Base-by-base conservation (phyloP, 2,113 vertebrate genomes). In the Gobius niger region DNA sequence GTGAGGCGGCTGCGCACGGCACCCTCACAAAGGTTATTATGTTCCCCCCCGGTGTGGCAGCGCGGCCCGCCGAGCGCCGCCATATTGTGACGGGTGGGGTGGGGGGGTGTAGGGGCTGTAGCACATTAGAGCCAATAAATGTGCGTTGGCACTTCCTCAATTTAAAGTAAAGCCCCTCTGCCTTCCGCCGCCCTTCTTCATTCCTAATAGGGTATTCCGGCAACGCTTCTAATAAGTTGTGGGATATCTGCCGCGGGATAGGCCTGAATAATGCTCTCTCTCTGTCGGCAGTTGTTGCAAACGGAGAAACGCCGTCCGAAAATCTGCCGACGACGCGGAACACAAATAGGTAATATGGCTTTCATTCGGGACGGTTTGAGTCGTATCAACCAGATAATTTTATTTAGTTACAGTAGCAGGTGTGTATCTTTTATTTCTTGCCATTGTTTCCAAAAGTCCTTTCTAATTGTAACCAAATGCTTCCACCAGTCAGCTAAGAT, bases 91-190 rank as follows among this genome's bases (percentile, higher is more conserved):
- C 81, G 65, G 85, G 82, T 86, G 86, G 24, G 82, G 84, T 78
- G 65, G 86, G 82, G 87, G 86, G n/a, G n/a, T n/a, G n/a, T n/a
- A n/a, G n/a, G 75, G 88, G 81, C 90, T 87, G 89, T 84, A 90
- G 85, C 93, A 89, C 93, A 94, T 94, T 94, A 94, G 83, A 91
- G 90, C 92, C 92, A 93, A 93, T 94, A 94, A 93, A 93, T 94
- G 93, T 94, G 93, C 93, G 91, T 92, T 93, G 92, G 89, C 93
- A 94, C 93, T 94, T 88, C 82, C 92, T 93, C 92, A 93, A 94
- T 94, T 94, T 93, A 91, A 91, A 92, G 87, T 92, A 94, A 94
- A 94, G 92, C 93, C 91, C 90, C 77, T 91, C 84, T 89, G 88
- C 84, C 84, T 85, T 86, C 84, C 54, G 73, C 86, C 84, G 75